Conservation (phyloP, 2,888 invertebrate species). For the Epinotia nisella region DNA sequence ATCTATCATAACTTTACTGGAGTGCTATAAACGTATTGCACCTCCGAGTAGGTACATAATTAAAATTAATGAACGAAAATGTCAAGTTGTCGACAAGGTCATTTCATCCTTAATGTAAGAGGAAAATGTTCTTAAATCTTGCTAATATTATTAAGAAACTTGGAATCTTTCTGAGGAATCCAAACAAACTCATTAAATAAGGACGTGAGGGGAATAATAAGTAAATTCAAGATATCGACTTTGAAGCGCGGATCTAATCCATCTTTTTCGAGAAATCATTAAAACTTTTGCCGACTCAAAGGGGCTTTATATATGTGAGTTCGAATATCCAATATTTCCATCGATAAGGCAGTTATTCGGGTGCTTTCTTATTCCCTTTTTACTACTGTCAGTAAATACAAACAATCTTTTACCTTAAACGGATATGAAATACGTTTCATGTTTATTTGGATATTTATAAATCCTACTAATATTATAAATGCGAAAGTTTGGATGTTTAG, state of each 20-base stretch:
- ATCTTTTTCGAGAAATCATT: conserved; percentile 59
- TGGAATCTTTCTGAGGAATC: conserved; percentile 35
- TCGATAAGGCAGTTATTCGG: conserved; percentile 3
- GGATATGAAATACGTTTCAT: too few species aligned
- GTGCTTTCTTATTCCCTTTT: too few species aligned
- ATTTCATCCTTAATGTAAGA: conserved; percentile 9
- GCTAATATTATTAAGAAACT: conserved; percentile 29
- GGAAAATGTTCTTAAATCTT: conserved; percentile 11
- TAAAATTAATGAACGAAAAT: conserved; percentile 22
- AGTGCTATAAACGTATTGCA: not conserved
- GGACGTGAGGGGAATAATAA: conserved; percentile 41
- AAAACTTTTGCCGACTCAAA: conserved; percentile 62
- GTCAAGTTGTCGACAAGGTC: not conserved
- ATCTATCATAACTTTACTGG: not conserved
- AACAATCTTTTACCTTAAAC: too few species aligned
- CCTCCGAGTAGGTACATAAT: not conserved
- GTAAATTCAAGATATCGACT: conserved; percentile 41
- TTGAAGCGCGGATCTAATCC: conserved; percentile 44
- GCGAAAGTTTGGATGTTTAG: too few species aligned
- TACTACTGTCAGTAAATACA: too few species aligned
- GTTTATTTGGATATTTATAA: too few species aligned
- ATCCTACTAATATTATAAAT: too few species aligned
- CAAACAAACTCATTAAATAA: conserved; percentile 44
- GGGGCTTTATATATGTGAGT: conserved; percentile 44
- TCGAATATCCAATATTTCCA: conserved; percentile 39